Evolutionary conservation across 1,140 invertebrate species (phyloP).

Genomic region (Pissodes strobi): DNA sequence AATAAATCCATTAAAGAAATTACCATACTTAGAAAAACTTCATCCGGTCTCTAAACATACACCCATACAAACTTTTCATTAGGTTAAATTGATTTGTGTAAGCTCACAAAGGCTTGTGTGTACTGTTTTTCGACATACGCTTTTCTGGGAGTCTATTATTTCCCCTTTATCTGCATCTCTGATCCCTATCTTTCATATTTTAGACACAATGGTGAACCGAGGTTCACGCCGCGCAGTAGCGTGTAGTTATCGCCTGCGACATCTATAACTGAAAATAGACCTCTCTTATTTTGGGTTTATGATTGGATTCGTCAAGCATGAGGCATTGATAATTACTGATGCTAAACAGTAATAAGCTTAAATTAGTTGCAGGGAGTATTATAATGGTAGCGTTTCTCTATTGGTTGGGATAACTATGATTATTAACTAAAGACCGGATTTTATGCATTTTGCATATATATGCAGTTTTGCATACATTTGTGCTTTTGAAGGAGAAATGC

Average conservation of each 20-base stretch:
- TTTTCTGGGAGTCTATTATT: slow-evolving; percentile 42
- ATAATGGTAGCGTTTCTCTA: too few relatives aligned
- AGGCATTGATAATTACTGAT: not conserved
- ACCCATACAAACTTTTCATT: slow-evolving; percentile 43
- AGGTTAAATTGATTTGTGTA: slow-evolving; percentile 49
- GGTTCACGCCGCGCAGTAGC: slow-evolving; percentile 48
- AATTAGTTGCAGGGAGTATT: too few relatives aligned
- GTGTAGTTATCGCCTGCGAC: slow-evolving; percentile 39
- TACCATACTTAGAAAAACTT: slow-evolving; percentile 34
- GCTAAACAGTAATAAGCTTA: not conserved
- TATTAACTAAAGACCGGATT: too few relatives aligned
- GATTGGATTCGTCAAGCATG: not conserved
- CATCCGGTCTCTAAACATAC: slow-evolving; percentile 15
- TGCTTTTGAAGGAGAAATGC: too few relatives aligned
- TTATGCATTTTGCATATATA: too few relatives aligned
- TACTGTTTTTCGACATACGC: slow-evolving; percentile 38
- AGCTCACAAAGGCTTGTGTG: slow-evolving; percentile 30
- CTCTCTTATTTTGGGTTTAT: slow-evolving; percentile 12
- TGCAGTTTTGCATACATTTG: too few relatives aligned
- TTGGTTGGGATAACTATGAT: too few relatives aligned
- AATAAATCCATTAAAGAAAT: slow-evolving; percentile 30
- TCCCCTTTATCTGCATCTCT: slow-evolving; percentile 48
- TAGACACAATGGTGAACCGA: slow-evolving; percentile 50
- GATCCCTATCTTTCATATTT: slow-evolving; percentile 53
- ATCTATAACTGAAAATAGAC: slow-evolving; percentile 39